A percentile compares a stretch with the other conserved stretches of the same genome.
These are phyloP conservation scores for Gymnoscopelus braueri DNA, from an alignment of 2,797 vertebrate genomes.

Conservation along the genomic window DNA sequence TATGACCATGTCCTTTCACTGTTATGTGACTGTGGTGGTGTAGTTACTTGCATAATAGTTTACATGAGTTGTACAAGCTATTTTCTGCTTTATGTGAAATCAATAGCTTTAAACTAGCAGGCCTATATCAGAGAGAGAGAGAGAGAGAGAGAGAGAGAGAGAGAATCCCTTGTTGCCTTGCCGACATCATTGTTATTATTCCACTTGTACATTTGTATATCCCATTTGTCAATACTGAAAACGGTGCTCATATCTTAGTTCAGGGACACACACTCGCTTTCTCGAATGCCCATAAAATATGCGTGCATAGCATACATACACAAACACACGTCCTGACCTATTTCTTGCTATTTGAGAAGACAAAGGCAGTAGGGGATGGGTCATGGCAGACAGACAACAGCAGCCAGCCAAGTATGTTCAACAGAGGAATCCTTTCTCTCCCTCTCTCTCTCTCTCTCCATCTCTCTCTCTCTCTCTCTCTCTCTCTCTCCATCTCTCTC, in stretches of 20 bases:
- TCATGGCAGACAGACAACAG: constrained; percentile 53
- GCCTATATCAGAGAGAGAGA: no score
- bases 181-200: background rate
- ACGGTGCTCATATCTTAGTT: constrained; percentile 17
- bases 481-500: constrained; percentile 27
- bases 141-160: no score
- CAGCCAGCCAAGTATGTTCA: constrained; percentile 58
- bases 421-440: constrained; percentile 46
- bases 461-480: constrained; percentile 5
- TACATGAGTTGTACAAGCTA: background rate
- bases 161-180: background rate
- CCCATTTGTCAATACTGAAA: no score
- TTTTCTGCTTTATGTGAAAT: background rate
- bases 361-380: constrained; percentile 55
- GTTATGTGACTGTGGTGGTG: background rate
- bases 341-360: constrained; percentile 47
- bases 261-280: constrained; percentile 2
- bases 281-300: constrained; percentile 8
- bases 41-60: background rate
- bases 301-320: background rate
- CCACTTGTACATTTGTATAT: background rate
- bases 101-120: no score
- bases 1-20: background rate
- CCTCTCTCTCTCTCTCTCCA: constrained; percentile 30
- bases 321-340: constrained; percentile 59